Evolutionary conservation across 2,888 invertebrate species (phyloP).

Genomic region (Zeuzera pyrina): DNA sequence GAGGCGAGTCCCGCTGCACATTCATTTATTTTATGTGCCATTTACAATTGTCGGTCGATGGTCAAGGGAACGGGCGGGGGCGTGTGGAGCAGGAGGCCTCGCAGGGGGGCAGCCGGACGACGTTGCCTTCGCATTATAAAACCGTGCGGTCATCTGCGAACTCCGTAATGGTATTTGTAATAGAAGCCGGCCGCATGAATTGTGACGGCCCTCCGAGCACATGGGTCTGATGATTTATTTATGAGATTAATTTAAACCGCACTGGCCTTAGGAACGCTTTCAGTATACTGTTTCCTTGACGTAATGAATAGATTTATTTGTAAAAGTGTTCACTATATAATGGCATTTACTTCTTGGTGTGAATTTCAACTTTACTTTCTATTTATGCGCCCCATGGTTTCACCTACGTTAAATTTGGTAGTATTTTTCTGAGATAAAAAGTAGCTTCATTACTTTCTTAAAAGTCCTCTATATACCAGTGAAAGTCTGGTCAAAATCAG

Average conservation of each 20-base stretch:
- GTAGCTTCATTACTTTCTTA: no score
- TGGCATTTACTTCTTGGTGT: no score
- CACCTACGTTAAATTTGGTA: no score
- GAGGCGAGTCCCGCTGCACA: slow-evolving; percentile 74
- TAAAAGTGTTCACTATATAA: no score
- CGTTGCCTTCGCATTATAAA: slow-evolving; percentile 71
- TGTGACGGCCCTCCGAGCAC: slow-evolving; percentile 48
- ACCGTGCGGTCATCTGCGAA: slow-evolving; percentile 73
- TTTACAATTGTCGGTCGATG: slow-evolving; percentile 76
- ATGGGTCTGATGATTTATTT: slow-evolving; percentile 59
- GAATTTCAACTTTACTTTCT: no score
- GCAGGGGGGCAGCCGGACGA: slow-evolving; percentile 33
- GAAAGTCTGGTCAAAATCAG: no score
- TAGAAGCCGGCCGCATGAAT: slow-evolving; percentile 56
- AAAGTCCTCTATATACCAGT: no score
- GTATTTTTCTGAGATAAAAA: no score
- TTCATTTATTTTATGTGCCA: slow-evolving; percentile 76
- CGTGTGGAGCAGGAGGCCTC: slow-evolving; percentile 33
- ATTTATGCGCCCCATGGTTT: no score
- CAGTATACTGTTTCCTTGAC: slow-evolving; percentile 10
- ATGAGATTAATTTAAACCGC: slow-evolving; percentile 44
- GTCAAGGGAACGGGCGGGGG: slow-evolving; percentile 66
- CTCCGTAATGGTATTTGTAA: slow-evolving; percentile 68
- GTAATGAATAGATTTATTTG: slow-evolving; percentile 1
- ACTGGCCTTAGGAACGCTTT: slow-evolving; percentile 11